Evolutionary conservation across 2,888 invertebrate species (phyloP).

Genomic region (Anagyrus pseudococci): DNA sequence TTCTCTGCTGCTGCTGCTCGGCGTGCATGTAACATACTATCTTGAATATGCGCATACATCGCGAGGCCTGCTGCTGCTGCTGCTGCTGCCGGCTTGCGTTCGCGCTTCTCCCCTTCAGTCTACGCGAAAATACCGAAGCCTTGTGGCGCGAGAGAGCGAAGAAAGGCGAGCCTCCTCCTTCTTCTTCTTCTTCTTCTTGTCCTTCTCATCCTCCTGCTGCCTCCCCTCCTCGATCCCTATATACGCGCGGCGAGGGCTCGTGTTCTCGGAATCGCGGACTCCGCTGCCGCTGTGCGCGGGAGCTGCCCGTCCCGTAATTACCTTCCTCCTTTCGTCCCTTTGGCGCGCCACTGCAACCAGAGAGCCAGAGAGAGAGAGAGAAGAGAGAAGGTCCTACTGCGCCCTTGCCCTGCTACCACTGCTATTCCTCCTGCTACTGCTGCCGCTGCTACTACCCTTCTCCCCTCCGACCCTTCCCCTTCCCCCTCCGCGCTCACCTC

Average conservation of each 20-base stretch:
- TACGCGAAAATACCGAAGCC: background rate
- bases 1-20: background rate
- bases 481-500: too few species aligned
- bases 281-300: conserved; percentile 51
- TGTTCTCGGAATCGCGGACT: background rate
- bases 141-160: background rate
- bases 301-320: conserved; percentile 61
- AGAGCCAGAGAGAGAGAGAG: too few species aligned
- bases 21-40: conserved; percentile 61
- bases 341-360: conserved; percentile 12
- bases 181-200: too few species aligned
- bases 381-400: too few species aligned
- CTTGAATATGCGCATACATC: conserved; percentile 61
- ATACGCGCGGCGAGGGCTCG: conserved; percentile 1
- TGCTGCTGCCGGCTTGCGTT: background rate
- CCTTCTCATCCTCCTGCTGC: too few species aligned
- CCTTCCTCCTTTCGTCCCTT: conserved; percentile 50
- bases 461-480: too few species aligned
- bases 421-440: too few species aligned
- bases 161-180: too few species aligned
- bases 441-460: too few species aligned
- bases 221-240: background rate
- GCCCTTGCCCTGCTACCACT: too few species aligned
- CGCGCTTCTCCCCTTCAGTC: background rate
- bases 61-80: conserved; percentile 34